Base-by-base conservation (phyloP, 2,888 invertebrate species). In the Dastarcus helophoroides region DNA sequence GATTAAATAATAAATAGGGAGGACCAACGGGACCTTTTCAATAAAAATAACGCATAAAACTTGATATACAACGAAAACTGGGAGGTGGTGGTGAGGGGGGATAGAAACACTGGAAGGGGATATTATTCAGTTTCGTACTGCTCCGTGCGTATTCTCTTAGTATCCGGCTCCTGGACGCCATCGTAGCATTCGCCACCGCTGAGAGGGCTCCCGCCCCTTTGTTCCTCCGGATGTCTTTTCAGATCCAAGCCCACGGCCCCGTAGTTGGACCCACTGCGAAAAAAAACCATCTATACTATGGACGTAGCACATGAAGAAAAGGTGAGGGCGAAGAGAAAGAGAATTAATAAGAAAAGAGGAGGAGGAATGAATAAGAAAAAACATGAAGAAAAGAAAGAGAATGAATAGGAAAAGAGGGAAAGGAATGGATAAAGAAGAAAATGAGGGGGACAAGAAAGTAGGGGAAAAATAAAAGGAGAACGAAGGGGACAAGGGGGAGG, bases 51-150 rank as follows among this genome's bases (percentile, higher is more conserved):
- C n/a, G 32, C 31, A 41, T 38, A 37, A 42, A 43, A 40, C 38
- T 43, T 41, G 38, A 38, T 37, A 33, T 31, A 29, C 29, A 11
- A 31, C 10, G 14, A n/a, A 15, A n/a, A 21, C 15, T n/a, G n/a
- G n/a, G n/a, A n/a, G n/a, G n/a, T n/a, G n/a, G n/a, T n/a, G n/a
- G n/a, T n/a, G n/a, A n/a, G n/a, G n/a, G n/a, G n/a, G n/a, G n/a
- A n/a, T n/a, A n/a, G n/a, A n/a, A n/a, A n/a, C n/a, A n/a, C n/a
- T 8, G 10, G n/a, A 11, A 11, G 12, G 23, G 16, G 12, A 22
- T 28, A 33, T 46, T 56, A 61, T 50, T 62, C 60, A 21, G 56
- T 54, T 41, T 62, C 62, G 34, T 50, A 50, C 39, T 57, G 55
- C 26, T 60, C 56, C 15, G 47, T 42, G 36, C 59, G 58, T 27